Evolutionary conservation across 1,140 invertebrate genomes (phyloP), one percentile per base, ranked within the genome.

Genomic region (Plutomurus gul): DNA sequence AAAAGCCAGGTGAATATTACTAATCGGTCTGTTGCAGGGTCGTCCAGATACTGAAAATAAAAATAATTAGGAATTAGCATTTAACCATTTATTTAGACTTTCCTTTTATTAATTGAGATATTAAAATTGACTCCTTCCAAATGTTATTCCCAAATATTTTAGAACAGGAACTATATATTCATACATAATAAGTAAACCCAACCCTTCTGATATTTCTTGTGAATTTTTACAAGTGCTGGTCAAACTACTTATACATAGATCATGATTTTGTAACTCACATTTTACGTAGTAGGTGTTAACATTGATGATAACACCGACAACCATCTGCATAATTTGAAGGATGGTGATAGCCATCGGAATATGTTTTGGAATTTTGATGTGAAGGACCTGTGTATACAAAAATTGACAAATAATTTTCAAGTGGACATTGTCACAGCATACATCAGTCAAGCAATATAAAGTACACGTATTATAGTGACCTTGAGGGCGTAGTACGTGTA

Each of bases 241-340:
- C n/a, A n/a, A n/a, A n/a, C n/a, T n/a, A n/a, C n/a, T n/a, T n/a
- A n/a, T n/a, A n/a, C n/a, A n/a, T n/a, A n/a, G n/a, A 33, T 33
- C 6, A 40, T 77, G 10, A 40, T 20, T 36, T 30, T 20, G 16
- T 56, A n/a, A n/a, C 65, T 78, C 43, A 33, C 91, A 88, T 83
- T 89, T 89, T 85, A 92, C 92, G 84, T 93, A 91, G 84, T 92
- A 91, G 0, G 95, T 94, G 90, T 92, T 96, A 65, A 96, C 88
- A 86, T 98, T 97, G 82, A 99, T 93, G 25, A 90, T 89, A 87
- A 94, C 94, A 0, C 97, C 97, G 80, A 97, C 90, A 18, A 98
- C 89, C 97, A 99, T 99, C 88, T 99, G 97, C 1, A 91, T 88
- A 7, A 99, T 89, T 86, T 99, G 97, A 40, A 96, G 88, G 8